These are phyloP conservation scores for Aethina tumida DNA, from an alignment of 1,140 invertebrate genomes.

Conservation along the genomic window DNA sequence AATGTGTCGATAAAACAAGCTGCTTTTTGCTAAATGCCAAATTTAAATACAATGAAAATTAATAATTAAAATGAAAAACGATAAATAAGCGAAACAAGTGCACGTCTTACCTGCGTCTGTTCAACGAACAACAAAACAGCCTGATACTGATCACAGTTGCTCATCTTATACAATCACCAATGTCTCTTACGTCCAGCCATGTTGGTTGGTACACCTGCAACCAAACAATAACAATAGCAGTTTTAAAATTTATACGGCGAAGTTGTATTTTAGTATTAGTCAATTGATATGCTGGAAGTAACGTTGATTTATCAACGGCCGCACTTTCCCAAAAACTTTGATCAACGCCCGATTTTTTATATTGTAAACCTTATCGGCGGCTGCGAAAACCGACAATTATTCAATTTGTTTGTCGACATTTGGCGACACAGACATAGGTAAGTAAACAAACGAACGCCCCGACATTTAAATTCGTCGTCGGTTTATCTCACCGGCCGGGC, in stretches of 20 bases:
- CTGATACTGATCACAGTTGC: slow-evolving; percentile 20
- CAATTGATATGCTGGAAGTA: slow-evolving; percentile 16
- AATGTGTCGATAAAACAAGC: slow-evolving; percentile 7
- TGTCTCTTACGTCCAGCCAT: slow-evolving; percentile 13
- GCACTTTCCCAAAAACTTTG: neutral
- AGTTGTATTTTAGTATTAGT: too few species aligned
- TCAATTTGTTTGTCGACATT: neutral
- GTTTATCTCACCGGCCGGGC: neutral
- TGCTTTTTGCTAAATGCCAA: neutral
- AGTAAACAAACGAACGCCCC: too few species aligned
- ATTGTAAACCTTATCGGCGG: neutral
- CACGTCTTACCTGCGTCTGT: slow-evolving; percentile 19
- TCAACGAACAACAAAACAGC: slow-evolving; percentile 23
- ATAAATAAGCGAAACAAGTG: neutral
- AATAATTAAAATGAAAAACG: neutral
- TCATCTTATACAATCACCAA: slow-evolving; percentile 21
- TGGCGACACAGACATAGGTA: too few species aligned
- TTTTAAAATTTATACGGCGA: slow-evolving; percentile 11
- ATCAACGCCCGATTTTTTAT: neutral
- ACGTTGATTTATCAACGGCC: neutral
- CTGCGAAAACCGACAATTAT: neutral
- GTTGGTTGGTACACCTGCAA: slow-evolving; percentile 16
- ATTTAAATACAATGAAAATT: neutral
- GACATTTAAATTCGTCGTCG: too few species aligned
- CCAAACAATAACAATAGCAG: slow-evolving; percentile 12